Conservation (phyloP, 2,113 vertebrate species). For the Labeo catla region DNA sequence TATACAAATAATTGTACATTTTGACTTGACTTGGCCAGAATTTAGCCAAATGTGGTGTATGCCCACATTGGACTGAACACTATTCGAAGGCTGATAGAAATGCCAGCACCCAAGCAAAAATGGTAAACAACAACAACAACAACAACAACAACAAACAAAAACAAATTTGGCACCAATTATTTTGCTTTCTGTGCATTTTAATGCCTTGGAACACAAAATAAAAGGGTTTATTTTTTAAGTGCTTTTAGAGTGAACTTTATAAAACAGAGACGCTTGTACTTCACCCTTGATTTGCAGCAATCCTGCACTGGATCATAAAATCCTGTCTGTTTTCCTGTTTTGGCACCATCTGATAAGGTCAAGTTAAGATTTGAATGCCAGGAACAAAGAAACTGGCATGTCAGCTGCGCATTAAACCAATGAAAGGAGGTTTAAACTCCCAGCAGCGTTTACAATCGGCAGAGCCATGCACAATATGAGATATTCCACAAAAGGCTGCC, state of each 20-base stretch:
- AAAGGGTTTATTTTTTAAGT: background rate
- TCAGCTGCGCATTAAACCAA: conserved; percentile 33
- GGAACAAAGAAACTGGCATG: conserved; percentile 5
- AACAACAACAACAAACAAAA: too few species aligned
- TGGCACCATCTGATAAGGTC: conserved; percentile 36
- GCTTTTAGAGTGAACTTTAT: background rate
- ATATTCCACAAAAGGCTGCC: conserved; percentile 46
- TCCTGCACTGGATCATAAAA: background rate
- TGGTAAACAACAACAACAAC: too few species aligned
- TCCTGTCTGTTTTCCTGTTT: background rate
- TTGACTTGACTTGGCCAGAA: too few species aligned
- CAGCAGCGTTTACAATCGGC: conserved; percentile 33
- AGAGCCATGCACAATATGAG: conserved; percentile 29
- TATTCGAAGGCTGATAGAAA: too few species aligned
- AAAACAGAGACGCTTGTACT: background rate
- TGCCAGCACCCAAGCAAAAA: too few species aligned
- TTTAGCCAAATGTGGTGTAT: too few species aligned
- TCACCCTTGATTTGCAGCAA: background rate
- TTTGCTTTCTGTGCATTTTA: background rate
- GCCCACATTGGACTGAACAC: too few species aligned
- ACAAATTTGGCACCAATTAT: background rate
- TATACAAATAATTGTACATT: too few species aligned
- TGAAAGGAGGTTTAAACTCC: conserved; percentile 27
- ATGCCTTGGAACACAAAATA: background rate
- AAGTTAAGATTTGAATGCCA: conserved; percentile 16